Evolutionary conservation across 1,140 invertebrate genomes (phyloP), one percentile per base, ranked within the genome.

Genomic region (Apis florea): DNA sequence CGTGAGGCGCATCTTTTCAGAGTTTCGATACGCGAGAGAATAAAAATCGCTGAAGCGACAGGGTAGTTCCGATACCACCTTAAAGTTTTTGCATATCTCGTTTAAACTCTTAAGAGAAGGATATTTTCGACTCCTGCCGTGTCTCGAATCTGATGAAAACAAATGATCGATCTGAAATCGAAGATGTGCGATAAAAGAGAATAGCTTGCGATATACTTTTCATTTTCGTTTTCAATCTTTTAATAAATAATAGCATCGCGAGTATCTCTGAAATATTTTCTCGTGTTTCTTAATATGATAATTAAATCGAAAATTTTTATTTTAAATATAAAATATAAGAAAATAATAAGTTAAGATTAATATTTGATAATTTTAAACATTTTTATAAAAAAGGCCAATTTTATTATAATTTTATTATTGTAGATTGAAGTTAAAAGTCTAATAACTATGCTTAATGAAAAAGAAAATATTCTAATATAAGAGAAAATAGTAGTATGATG

Each of bases 91-190:
- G 51, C 74, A 67, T 76, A 67, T 76, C 74, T 51, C 49, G 59
- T 67, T 47, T 67, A 54, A 47, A 31, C 21, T 47, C 15, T 51
- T n/a, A 10, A 8, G 12, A 12, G 13, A 15, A 49, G 21, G 54
- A 53, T 61, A 63, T 51, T n/a, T 70, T 61, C 21, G n/a, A 47
- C 21, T 83, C 54, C 83, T 6, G 24, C 8, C 24, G 47, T 58
- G 13, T 58, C 58, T 49, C 21, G n/a, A 10, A 56, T 68, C 58
- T 12, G 61, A 85, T 64, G 26, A 71, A 84, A 81, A 72, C 81
- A 53, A 59, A 71, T 47, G 61, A 69, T 70, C 56, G 53, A 70
- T 79, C 56, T 9, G 54, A 58, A 59, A 47, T 67, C 71, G 31
- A 66, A 49, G n/a, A 12, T 8, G 21, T 24, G 4, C 31, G 59